Evolutionary conservation across 2,113 vertebrate genomes (phyloP).

Genomic region (Lanius ludovicianus): DNA sequence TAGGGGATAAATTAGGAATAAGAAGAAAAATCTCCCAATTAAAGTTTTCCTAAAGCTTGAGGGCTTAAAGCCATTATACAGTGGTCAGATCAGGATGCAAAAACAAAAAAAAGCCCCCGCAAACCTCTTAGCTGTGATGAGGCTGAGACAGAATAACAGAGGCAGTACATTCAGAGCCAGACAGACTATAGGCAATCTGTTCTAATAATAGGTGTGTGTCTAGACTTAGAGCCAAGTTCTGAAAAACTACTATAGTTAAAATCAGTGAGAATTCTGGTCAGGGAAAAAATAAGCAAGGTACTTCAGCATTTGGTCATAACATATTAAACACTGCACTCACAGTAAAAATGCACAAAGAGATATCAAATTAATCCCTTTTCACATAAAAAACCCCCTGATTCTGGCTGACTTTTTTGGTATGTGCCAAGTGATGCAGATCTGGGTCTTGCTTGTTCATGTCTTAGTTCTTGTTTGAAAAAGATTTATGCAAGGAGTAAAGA

Average conservation of each 20-base stretch:
- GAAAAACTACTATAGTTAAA: background rate
- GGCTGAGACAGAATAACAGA: background rate
- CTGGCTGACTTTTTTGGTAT: background rate
- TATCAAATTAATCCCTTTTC: background rate
- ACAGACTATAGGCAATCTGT: background rate
- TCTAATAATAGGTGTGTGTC: conserved; percentile 20
- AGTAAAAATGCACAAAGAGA: background rate
- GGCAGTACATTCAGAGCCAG: background rate
- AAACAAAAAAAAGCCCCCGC: background rate
- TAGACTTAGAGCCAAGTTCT: background rate
- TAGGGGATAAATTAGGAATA: conserved; percentile 55
- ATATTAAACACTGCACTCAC: background rate
- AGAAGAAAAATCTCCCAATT: conserved; percentile 71
- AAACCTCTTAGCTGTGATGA: background rate
- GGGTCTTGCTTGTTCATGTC: background rate
- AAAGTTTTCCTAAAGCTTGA: conserved; percentile 60
- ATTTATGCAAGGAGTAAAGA: background rate
- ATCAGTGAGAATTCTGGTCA: background rate
- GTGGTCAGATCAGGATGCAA: conserved; percentile 16
- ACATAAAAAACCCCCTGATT: background rate
- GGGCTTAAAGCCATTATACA: conserved; percentile 31
- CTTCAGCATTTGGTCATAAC: background rate
- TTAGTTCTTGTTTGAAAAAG: background rate
- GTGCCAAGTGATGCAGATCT: background rate
- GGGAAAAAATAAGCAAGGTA: background rate